A percentile compares a stretch with the other conserved stretches of the same genome.
Evolutionary conservation across 1,140 invertebrate species (phyloP).

Genomic region (Manduca sexta): DNA sequence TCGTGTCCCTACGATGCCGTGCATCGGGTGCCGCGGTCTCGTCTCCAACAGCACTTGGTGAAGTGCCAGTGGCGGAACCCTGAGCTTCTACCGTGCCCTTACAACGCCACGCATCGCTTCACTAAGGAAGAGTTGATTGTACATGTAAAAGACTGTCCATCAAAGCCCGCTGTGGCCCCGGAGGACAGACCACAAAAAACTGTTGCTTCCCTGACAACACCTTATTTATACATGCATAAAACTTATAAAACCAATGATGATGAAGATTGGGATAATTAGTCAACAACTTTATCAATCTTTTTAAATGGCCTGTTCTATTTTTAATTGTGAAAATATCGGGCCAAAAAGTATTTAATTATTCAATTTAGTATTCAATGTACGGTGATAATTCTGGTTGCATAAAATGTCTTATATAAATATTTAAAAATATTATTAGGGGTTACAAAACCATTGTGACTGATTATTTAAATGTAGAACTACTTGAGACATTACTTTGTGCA

Average conservation of each 20-base stretch:
- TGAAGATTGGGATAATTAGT: constrained; percentile 11
- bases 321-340: too few species aligned
- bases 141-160: not conserved
- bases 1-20: constrained; percentile 66
- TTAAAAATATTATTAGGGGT: too few species aligned
- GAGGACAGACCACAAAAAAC: not conserved
- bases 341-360: too few species aligned
- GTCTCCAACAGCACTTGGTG: constrained; percentile 55
- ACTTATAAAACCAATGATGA: not conserved
- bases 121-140: not conserved
- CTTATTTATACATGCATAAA: not conserved
- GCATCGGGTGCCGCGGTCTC: constrained; percentile 48
- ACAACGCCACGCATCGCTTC: constrained; percentile 65
- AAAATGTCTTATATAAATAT: too few species aligned
- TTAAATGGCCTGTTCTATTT: too few species aligned
- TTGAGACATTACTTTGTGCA: too few species aligned
- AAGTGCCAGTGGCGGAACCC: constrained; percentile 56
- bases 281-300: too few species aligned
- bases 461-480: too few species aligned
- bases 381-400: too few species aligned
- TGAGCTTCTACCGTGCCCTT: constrained; percentile 49
- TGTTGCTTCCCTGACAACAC: not conserved
- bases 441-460: too few species aligned
- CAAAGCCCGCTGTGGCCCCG: not conserved
- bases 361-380: too few species aligned